Conservation (phyloP, 2,797 vertebrate genomes). For the Urosaurus nigricauda region DNA sequence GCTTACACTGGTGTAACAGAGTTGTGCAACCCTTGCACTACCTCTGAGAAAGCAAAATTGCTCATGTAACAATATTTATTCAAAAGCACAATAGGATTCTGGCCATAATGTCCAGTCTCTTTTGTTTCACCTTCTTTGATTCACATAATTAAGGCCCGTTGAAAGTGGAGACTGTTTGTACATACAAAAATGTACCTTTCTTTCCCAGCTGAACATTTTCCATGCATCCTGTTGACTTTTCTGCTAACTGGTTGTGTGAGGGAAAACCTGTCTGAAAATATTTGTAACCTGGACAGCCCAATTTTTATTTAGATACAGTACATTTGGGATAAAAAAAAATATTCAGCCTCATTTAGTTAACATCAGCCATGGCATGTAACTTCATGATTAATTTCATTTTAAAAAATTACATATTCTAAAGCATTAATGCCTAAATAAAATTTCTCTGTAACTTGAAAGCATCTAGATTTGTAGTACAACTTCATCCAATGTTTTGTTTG, state of each 20-base stretch:
- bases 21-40: too few relatives aligned
- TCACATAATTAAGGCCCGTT: neutral
- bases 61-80: too few relatives aligned
- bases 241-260: neutral
- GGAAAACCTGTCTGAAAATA: neutral
- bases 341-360: conserved; percentile 5
- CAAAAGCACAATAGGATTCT: too few relatives aligned
- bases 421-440: neutral
- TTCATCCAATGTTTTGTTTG: neutral
- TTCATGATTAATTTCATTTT: conserved; percentile 23
- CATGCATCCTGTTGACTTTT: conserved; percentile 1
- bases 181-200: neutral
- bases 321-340: neutral
- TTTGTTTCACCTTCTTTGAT: neutral
- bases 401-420: neutral
- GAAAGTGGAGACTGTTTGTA: neutral
- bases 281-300: neutral
- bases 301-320: neutral
- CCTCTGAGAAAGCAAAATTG: too few relatives aligned
- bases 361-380: neutral
- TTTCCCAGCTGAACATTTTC: neutral
- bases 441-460: conserved; percentile 12
- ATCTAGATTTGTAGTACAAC: neutral
- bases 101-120: neutral
- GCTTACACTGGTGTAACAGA: too few relatives aligned